Evolutionary conservation across 2,797 vertebrate genomes (phyloP).

Genomic region (Macrochelys suwanniensis): DNA sequence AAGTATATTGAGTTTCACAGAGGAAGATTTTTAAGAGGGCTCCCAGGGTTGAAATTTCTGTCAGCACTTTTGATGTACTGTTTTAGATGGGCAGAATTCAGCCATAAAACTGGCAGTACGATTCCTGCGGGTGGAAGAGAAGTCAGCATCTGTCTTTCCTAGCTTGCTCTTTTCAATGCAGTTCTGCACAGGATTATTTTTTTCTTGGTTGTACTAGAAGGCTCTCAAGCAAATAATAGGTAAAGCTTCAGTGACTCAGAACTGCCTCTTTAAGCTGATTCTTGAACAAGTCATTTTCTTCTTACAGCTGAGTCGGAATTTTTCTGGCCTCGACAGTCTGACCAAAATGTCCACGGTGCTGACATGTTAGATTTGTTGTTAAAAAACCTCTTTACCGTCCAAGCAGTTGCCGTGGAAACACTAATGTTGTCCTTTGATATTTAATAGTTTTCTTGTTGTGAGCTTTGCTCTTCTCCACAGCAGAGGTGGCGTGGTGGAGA

Average conservation of each 20-base stretch:
- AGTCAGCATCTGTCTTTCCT: neutral
- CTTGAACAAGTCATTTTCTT: neutral
- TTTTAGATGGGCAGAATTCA: slow-evolving; percentile 5
- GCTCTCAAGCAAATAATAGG: neutral
- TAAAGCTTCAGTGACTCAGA: neutral
- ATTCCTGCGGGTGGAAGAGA: neutral
- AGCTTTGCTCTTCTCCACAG: neutral
- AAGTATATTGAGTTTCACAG: neutral
- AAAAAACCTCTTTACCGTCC: neutral
- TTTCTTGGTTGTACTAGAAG: neutral
- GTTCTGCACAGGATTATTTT: neutral
- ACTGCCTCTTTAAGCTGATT: neutral
- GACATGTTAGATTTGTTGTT: neutral
- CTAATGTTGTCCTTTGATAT: neutral
- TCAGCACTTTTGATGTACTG: neutral
- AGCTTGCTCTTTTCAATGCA: neutral
- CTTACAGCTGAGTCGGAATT: neutral
- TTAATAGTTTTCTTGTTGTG: neutral
- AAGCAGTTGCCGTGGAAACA: neutral
- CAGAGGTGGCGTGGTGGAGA: neutral
- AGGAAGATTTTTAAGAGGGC: neutral
- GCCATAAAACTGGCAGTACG: neutral
- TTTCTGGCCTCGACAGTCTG: neutral
- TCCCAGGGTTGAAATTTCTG: neutral
- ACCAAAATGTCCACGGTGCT: neutral